phyloP scores from a whole-genome alignment of 2,797 vertebrate species.

The Siniperca obscura region DNA sequence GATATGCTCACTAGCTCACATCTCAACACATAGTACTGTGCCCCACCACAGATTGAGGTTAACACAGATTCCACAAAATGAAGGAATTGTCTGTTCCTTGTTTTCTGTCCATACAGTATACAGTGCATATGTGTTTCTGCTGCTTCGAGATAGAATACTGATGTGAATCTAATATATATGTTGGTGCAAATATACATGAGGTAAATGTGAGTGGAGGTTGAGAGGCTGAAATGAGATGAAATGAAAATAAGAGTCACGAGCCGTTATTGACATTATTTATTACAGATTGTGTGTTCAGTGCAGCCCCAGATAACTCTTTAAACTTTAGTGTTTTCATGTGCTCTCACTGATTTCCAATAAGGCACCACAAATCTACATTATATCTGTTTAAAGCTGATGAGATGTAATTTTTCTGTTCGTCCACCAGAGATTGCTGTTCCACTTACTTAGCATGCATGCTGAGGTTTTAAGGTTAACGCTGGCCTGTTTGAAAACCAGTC shows the following conservation, averaged over 20 bases:
- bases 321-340: slow-evolving; percentile 16
- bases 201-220: slow-evolving; percentile 54
- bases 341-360: slow-evolving; percentile 40
- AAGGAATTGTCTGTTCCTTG: slow-evolving; percentile 77
- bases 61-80: slow-evolving; percentile 76
- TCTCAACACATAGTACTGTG: slow-evolving; percentile 80
- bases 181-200: slow-evolving; percentile 65
- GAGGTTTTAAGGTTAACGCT: slow-evolving; percentile 69
- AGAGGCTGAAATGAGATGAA: slow-evolving; percentile 47
- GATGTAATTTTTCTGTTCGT: slow-evolving; percentile 44
- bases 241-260: slow-evolving; percentile 36
- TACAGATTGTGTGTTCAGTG: slow-evolving; percentile 48
- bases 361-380: slow-evolving; percentile 32
- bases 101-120: slow-evolving; percentile 73
- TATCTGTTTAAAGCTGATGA: slow-evolving; percentile 11
- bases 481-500: slow-evolving; percentile 82
- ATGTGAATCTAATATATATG: slow-evolving; percentile 71
- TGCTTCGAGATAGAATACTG: slow-evolving; percentile 74
- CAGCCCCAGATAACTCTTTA: slow-evolving; percentile 30
- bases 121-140: slow-evolving; percentile 71
- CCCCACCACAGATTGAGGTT: slow-evolving; percentile 78
- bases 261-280: slow-evolving; percentile 54
- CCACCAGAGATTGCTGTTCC: slow-evolving; percentile 68
- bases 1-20: slow-evolving; percentile 79
- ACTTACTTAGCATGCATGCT: slow-evolving; percentile 73